These are phyloP conservation scores for Monochamus saltuarius DNA, from an alignment of 1,140 invertebrate species.

Conservation along the genomic window DNA sequence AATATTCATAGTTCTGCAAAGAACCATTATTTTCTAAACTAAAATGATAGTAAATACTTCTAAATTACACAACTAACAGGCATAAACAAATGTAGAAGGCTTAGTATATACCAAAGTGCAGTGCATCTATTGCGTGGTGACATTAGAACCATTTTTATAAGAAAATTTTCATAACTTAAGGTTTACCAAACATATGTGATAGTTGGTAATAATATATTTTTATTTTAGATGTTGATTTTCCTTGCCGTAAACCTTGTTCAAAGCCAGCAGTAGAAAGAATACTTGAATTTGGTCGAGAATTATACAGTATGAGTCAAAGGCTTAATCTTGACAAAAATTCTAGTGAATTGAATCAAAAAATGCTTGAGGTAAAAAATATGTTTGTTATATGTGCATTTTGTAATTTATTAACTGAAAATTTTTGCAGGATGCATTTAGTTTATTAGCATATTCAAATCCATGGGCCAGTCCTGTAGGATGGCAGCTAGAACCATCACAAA, in stretches of 20 bases:
- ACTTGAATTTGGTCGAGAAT: conserved; percentile 90
- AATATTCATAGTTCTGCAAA: no score
- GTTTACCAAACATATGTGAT: no score
- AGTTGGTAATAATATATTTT: no score
- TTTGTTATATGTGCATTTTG: not conserved
- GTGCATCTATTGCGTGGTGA: no score
- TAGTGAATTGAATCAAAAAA: conserved; percentile 87
- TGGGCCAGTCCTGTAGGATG: conserved; percentile 95
- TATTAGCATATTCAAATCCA: conserved; percentile 96
- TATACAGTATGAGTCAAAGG: conserved; percentile 87
- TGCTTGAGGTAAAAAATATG: conserved; percentile 75
- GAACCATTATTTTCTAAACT: no score
- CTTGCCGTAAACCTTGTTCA: conserved; percentile 68
- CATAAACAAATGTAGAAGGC: no score
- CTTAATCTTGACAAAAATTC: conserved; percentile 80
- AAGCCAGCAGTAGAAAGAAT: conserved; percentile 83
- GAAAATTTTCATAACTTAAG: not conserved
- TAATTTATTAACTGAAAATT: not conserved
- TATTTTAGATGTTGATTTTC: conserved; percentile 55
- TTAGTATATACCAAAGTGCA: no score
- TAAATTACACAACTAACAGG: no score
- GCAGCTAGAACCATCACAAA: conserved; percentile 88
- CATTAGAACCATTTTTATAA: no score
- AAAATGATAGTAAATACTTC: no score
- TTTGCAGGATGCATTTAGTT: conserved; percentile 91